Evolutionary conservation across 2,888 invertebrate genomes (phyloP).

Genomic region (Eretmocerus hayati): DNA sequence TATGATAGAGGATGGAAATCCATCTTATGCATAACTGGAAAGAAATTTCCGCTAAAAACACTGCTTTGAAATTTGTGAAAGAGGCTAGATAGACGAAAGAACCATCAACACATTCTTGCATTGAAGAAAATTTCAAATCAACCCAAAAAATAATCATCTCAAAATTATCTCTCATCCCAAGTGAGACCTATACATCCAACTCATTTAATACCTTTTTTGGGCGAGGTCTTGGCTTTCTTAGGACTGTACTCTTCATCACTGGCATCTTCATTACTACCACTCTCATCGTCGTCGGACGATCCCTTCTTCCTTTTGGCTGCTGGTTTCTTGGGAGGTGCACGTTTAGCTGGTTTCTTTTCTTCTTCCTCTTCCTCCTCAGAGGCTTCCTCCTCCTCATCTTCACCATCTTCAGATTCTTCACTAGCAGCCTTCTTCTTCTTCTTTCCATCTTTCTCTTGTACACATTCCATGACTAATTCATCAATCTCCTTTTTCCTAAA

Average conservation of each 20-base stretch:
- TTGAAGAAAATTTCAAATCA: no score
- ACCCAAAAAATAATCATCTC: no score
- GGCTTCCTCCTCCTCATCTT: constrained; percentile 49
- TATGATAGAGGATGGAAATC: no score
- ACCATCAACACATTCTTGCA: no score
- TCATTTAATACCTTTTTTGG: constrained; percentile 21
- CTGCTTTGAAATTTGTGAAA: no score
- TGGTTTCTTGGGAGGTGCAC: constrained; percentile 51
- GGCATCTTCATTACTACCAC: constrained; percentile 50
- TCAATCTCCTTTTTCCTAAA: constrained; percentile 80
- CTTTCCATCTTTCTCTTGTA: constrained; percentile 48
- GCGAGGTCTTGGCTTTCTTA: constrained; percentile 48
- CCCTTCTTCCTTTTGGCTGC: constrained; percentile 50
- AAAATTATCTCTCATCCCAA: no score
- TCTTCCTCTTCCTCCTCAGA: constrained; percentile 50
- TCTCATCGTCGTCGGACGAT: constrained; percentile 50
- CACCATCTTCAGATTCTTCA: constrained; percentile 49
- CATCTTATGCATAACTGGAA: no score
- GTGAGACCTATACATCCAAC: no score
- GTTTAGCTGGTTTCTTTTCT: constrained; percentile 55
- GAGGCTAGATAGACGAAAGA: no score
- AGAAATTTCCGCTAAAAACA: no score
- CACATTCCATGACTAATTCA: constrained; percentile 74
- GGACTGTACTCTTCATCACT: constrained; percentile 59
- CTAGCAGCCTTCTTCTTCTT: constrained; percentile 46